Evolutionary conservation across 2,113 vertebrate species (phyloP), one percentile per base, ranked within the genome.

Genomic region (Neopipo cinnamomea): DNA sequence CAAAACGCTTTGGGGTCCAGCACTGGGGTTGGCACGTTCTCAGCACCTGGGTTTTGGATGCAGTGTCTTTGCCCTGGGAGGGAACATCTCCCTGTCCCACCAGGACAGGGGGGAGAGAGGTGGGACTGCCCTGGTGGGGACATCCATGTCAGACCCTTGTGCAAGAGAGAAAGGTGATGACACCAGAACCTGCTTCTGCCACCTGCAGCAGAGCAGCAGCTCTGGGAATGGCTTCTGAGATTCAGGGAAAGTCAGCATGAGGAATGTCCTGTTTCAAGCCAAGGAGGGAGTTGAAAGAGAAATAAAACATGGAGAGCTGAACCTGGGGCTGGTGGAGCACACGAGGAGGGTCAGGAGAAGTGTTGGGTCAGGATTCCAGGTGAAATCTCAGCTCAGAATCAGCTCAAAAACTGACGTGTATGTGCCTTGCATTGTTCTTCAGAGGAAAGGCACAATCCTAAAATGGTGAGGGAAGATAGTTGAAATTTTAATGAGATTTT

Each of bases 261-360:
- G 76, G 2, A 2, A 1, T 1, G 5, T 19, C 49, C 0, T 4
- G 19, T 7, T 46, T 47, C 27, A 14, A 58, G 50, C 50, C 2
- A 1, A 16, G 72, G 50, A 44, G 37, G 14, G 30, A n/a, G 12
- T 2, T 23, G 47, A 1, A 24, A 39, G 66, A 46, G 50, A 47
- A 39, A 44, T 14, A 23, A 37, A 35, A 21, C 1, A 0, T 3
- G 12, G 19, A 10, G 52, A 53, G 79, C 8, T 50, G 59, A 25
- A 27, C 42, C 12, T 2, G 14, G 14, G 71, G 80, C 55, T 15
- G 49, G 49, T 28, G 72, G 28, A 42, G 31, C 30, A 27, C 22
- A 5, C 0, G 4, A 15, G 35, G 20, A 9, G 20, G 20, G 28
- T 5, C 13, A 31, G 62, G 19, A 44, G 22, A 15, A 52, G 25